A percentile compares a stretch with the other conserved stretches of the same genome.
Evolutionary conservation across 2,888 invertebrate genomes (phyloP).

Genomic region (Plagodis dolabraria): DNA sequence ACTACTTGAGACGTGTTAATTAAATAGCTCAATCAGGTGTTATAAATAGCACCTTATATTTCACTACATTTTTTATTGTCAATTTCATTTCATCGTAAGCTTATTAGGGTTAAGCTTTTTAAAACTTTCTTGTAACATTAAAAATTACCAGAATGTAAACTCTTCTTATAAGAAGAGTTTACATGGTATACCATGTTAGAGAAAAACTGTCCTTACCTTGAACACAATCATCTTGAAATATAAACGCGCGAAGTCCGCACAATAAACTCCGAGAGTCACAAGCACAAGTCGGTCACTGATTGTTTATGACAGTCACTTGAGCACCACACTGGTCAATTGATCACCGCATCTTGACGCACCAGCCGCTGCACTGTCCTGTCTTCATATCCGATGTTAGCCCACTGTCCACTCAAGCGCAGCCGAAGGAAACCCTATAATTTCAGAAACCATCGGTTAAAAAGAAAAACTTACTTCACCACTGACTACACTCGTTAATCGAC

Average conservation of each 20-base stretch:
- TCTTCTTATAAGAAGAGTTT: too few relatives aligned
- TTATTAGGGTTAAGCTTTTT: too few relatives aligned
- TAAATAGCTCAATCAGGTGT: too few relatives aligned
- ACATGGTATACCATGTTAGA: background rate
- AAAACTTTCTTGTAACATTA: background rate
- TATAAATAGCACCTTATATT: too few relatives aligned
- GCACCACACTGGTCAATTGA: constrained; percentile 42
- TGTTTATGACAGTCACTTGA: constrained; percentile 53
- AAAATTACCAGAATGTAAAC: background rate
- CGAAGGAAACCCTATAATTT: constrained; percentile 79
- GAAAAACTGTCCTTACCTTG: constrained; percentile 55
- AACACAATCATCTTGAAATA: constrained; percentile 54
- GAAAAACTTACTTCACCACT: constrained; percentile 63
- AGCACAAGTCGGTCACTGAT: constrained; percentile 45
- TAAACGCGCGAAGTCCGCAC: constrained; percentile 40
- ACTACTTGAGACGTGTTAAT: too few relatives aligned
- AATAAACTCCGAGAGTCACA: constrained; percentile 43
- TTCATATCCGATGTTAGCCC: constrained; percentile 62
- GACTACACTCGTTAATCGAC: constrained; percentile 66
- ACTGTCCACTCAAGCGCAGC: constrained; percentile 63
- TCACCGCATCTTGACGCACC: constrained; percentile 58
- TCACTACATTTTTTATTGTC: too few relatives aligned
- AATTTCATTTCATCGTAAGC: too few relatives aligned
- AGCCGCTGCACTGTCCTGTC: constrained; percentile 51
- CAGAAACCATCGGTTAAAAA: constrained; percentile 68